phyloP scores from a whole-genome alignment of 2,797 vertebrate genomes.

The Megaceryle alcyon region DNA sequence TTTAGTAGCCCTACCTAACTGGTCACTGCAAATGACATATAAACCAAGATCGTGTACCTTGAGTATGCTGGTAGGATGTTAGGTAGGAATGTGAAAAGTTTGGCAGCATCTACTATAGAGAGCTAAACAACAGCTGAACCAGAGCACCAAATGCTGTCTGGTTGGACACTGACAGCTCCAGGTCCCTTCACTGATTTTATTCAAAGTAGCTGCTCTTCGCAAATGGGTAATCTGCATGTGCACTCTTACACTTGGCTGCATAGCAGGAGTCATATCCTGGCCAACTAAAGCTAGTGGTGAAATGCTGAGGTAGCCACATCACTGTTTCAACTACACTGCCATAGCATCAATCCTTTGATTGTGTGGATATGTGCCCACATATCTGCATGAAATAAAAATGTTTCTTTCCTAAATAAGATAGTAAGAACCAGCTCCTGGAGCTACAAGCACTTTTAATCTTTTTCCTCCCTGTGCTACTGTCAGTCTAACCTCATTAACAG shows the following conservation, averaged over 20 bases:
- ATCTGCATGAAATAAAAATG: neutral
- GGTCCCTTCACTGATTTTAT: neutral
- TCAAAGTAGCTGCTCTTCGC: neutral
- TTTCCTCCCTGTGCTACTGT: neutral
- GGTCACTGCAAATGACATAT: neutral
- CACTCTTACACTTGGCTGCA: neutral
- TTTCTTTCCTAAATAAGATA: neutral
- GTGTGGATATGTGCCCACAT: neutral
- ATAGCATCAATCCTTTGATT: neutral
- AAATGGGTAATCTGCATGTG: accelerated
- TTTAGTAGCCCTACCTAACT: neutral
- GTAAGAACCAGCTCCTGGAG: neutral
- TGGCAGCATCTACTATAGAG: neutral
- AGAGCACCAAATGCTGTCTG: neutral
- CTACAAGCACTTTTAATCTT: neutral
- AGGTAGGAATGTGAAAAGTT: too few relatives aligned
- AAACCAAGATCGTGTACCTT: neutral
- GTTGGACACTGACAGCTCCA: accelerated
- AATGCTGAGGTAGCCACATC: neutral
- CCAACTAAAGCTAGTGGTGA: neutral
- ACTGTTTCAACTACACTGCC: neutral
- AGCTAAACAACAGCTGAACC: neutral
- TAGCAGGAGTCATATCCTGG: neutral
- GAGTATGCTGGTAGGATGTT: neutral
- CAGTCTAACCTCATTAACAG: neutral